phyloP scores from a whole-genome alignment of 2,113 vertebrate genomes.

The Arizona elegans region DNA sequence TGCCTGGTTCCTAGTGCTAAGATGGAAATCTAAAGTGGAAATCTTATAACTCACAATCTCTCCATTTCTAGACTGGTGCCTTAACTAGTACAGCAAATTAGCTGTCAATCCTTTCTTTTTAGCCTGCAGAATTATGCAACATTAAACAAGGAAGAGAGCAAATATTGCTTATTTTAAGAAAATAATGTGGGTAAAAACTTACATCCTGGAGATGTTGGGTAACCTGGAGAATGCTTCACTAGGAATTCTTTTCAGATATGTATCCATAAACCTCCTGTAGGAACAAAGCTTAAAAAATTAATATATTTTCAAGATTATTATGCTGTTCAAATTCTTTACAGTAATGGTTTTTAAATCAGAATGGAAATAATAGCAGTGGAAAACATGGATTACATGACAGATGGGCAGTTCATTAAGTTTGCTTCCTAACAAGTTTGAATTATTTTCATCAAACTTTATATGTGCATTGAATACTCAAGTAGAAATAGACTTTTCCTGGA shows the following conservation, averaged over 20 bases:
- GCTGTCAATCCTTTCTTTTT: neutral
- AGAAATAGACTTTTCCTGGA: neutral
- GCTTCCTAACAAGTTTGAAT: neutral
- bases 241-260: constrained; percentile 79
- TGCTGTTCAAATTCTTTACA: constrained; percentile 14
- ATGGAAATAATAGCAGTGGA: neutral
- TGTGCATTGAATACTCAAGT: neutral
- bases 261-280: constrained; percentile 87
- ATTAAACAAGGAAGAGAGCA: neutral
- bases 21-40: neutral
- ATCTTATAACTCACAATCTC: neutral
- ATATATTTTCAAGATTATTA: constrained; percentile 14
- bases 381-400: neutral
- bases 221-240: constrained; percentile 81
- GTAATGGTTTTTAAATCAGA: neutral
- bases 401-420: neutral
- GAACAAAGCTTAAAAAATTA: constrained; percentile 46
- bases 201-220: constrained; percentile 94
- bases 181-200: constrained; percentile 68
- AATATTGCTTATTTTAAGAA: neutral
- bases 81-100: neutral
- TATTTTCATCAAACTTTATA: neutral
- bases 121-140: neutral
- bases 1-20: neutral
- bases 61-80: neutral